Evolutionary conservation across 1,140 invertebrate species (phyloP).

Genomic region (Cyclina sinensis): DNA sequence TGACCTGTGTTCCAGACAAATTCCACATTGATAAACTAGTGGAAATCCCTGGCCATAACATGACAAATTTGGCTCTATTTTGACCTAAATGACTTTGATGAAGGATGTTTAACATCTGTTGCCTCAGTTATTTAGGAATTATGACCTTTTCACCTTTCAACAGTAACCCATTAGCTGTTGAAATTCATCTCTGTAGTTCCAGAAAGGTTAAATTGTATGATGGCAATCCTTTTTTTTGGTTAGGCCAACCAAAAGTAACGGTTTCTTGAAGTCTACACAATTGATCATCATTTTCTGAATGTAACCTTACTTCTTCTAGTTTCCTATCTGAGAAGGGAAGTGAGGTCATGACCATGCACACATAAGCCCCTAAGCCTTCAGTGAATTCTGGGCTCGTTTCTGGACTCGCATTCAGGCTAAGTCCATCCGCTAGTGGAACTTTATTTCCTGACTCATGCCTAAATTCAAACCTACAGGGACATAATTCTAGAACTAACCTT

Average conservation of each 20-base stretch:
- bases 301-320: conserved; percentile 2
- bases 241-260: conserved; percentile 51
- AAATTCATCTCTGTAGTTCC: too few species aligned
- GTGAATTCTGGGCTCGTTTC: conserved; percentile 34
- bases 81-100: too few species aligned
- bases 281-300: conserved; percentile 15
- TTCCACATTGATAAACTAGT: too few species aligned
- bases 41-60: too few species aligned
- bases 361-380: conserved; percentile 39
- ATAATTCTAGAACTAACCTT: conserved; percentile 44
- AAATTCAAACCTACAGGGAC: conserved; percentile 81
- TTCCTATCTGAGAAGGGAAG: conserved; percentile 10
- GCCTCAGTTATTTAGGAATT: too few species aligned
- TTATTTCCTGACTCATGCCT: conserved; percentile 70
- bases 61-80: too few species aligned
- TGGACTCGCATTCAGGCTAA: neutral
- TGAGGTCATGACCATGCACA: too few species aligned
- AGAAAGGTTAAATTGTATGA: too few species aligned
- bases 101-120: too few species aligned
- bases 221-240: neutral
- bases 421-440: conserved; percentile 24
- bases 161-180: too few species aligned
- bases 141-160: neutral
- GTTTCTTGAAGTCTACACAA: neutral
- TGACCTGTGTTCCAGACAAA: too few species aligned